Base-by-base conservation (phyloP, 2,888 invertebrate species). In the Leptopterna dolabrata region DNA sequence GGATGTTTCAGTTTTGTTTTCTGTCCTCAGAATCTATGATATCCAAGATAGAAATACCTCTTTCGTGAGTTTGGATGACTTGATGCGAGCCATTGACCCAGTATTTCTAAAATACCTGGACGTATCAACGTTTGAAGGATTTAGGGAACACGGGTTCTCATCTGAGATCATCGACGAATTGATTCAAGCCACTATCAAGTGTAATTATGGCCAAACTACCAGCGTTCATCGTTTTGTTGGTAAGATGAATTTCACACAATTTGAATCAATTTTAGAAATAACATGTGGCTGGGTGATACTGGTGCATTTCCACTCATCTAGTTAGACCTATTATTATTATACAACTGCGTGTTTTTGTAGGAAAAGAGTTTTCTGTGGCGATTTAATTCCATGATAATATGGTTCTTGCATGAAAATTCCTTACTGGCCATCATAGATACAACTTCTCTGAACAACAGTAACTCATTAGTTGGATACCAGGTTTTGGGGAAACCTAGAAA, bases 181-280 rank as follows among this genome's bases (percentile, higher is more conserved):
- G 63, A 93, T 93, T 1, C 91, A 92, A 89, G 93, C 93, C 0
- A 93, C 93, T 13, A 91, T 93, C 82, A 91, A 93, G 87, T 93
- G 93, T 0, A 94, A 95, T 91, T 95, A 94, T 90, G 94, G 94
- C 6, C 95, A 95, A 91, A 92, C 92, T 29, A 91, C 92, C 0
- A 90, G 92, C 87, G 91, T 94, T 16, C 94, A 93, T 87, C 92
- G 92, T n/a, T 92, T 94, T 91, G 93, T 93, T 36, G 94, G 94
- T 93, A 91, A 90, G 91, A 89, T 76, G n/a, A 13, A 36, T 4
- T 36, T 36, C 36, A 4, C 7, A 36, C 7, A 36, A 4, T 36
- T 4, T 36, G 36, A 7, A 9, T 19, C 70, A 14, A 43, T n/a
- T n/a, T n/a, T n/a, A n/a, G n/a, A n/a, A n/a, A n/a, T n/a, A n/a